A percentile compares a stretch with the other conserved stretches of the same genome.
Evolutionary conservation across 37 sponge, comb jelly and placozoan species (phyloP).

Genomic region (Lycopodina hypogea): DNA sequence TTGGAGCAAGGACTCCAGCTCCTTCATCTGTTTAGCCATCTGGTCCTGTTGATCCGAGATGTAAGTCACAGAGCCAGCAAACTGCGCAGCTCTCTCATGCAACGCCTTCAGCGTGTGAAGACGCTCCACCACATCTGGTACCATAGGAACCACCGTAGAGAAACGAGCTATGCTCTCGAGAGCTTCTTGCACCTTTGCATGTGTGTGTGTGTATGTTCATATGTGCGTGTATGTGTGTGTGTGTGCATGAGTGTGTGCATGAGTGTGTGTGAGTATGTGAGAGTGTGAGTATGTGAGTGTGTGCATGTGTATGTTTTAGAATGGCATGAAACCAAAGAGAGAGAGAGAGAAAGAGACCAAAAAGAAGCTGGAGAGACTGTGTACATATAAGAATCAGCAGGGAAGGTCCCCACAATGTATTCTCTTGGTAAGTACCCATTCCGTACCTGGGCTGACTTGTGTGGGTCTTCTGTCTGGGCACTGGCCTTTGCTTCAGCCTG

Average conservation of each 20-base stretch:
- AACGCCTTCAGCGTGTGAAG: constrained; percentile 59
- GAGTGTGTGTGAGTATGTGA: no score
- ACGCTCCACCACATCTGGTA: constrained; percentile 59
- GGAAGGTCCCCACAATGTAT: not conserved
- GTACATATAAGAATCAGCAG: no score
- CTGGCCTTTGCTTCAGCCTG: constrained; percentile 11
- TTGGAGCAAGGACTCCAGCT: constrained; percentile 24
- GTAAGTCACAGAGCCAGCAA: constrained; percentile 46
- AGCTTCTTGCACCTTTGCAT: constrained; percentile 38
- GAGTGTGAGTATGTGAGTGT: no score
- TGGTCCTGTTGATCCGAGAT: constrained; percentile 47
- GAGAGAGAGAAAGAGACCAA: not conserved
- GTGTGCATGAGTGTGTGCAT: no score
- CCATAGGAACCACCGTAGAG: constrained; percentile 25
- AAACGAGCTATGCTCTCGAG: constrained; percentile 25
- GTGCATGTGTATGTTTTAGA: not conserved
- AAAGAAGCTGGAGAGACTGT: no score
- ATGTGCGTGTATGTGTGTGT: no score
- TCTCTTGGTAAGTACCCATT: no score
- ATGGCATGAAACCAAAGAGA: not conserved
- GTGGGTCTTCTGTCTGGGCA: not conserved
- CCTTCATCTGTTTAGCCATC: constrained; percentile 15
- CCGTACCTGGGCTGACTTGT: constrained; percentile 17
- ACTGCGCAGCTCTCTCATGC: constrained; percentile 60
- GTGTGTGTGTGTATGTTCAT: no score